A percentile compares a stretch with the other conserved stretches of the same genome.
phyloP scores from a whole-genome alignment of 35 echinoderm and acorn worm genomes.

The Heliocidaris erythrogramma region DNA sequence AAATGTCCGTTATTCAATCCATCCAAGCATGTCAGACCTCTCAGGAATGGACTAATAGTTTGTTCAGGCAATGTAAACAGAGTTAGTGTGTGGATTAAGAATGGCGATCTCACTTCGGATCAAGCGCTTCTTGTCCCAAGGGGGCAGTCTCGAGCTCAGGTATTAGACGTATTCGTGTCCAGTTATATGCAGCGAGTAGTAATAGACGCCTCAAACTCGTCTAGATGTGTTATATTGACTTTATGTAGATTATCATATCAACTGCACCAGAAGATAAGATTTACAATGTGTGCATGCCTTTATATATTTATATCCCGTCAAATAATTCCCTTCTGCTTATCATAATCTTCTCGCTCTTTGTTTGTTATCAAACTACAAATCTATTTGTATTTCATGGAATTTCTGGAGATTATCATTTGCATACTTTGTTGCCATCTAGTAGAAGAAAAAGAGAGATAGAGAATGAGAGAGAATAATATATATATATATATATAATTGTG shows the following conservation, averaged over 20 bases:
- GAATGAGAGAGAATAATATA: too few species aligned
- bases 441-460: too few species aligned
- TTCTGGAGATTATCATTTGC: too few species aligned
- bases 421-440: too few species aligned
- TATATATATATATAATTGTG: too few species aligned
- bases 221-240: not conserved
- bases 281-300: not conserved
- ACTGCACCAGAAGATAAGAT: not conserved
- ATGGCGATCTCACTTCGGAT: conserved; percentile 2
- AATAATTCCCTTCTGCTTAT: too few species aligned
- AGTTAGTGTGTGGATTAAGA: not conserved
- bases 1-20: conserved; percentile 9
- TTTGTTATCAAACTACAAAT: too few species aligned
- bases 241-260: not conserved
- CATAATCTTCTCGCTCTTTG: too few species aligned
- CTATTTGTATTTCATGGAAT: too few species aligned
- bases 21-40: not conserved
- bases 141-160: not conserved
- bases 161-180: not conserved
- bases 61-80: conserved; percentile 26
- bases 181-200: not conserved
- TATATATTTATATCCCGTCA: too few species aligned
- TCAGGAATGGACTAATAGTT: conserved; percentile 28
- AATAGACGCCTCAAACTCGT: not conserved
- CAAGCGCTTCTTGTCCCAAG: not conserved